phyloP scores from a whole-genome alignment of 2,797 vertebrate genomes.

The Hapalemur alaotrensis region DNA sequence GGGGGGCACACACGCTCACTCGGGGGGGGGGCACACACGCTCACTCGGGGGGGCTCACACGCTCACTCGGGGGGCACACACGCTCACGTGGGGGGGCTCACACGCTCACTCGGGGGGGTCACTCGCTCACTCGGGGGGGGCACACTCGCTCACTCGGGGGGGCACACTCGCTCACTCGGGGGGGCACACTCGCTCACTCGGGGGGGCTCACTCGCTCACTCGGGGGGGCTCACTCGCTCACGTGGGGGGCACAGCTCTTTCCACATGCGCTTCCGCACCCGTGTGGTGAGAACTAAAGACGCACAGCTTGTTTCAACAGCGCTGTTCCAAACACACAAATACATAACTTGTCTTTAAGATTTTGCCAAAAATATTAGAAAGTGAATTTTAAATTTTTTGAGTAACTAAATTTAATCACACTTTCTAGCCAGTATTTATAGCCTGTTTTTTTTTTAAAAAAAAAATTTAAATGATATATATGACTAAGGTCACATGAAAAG shows the following conservation, averaged over 20 bases:
- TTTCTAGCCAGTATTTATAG: neutral
- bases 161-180: no score
- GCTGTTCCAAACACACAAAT: neutral
- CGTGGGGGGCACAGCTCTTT: neutral
- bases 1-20: no score
- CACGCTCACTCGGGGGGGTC: no score
- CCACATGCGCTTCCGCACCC: neutral
- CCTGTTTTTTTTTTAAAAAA: neutral
- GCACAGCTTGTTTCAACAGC: neutral
- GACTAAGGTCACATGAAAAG: neutral
- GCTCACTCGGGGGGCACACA: no score
- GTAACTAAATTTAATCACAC: neutral
- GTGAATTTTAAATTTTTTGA: neutral
- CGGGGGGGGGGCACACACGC: no score
- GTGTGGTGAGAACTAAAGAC: neutral
- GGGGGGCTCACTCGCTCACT: no score
- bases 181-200: no score
- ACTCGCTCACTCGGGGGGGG: no score
- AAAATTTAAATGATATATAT: neutral
- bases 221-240: no score
- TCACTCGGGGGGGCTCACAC: no score
- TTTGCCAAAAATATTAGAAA: neutral
- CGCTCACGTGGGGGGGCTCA: fast-evolving
- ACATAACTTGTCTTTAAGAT: neutral
- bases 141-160: fast-evolving